Evolutionary conservation across 1,140 invertebrate species (phyloP).

Genomic region (Holcopasites calliopsidis): DNA sequence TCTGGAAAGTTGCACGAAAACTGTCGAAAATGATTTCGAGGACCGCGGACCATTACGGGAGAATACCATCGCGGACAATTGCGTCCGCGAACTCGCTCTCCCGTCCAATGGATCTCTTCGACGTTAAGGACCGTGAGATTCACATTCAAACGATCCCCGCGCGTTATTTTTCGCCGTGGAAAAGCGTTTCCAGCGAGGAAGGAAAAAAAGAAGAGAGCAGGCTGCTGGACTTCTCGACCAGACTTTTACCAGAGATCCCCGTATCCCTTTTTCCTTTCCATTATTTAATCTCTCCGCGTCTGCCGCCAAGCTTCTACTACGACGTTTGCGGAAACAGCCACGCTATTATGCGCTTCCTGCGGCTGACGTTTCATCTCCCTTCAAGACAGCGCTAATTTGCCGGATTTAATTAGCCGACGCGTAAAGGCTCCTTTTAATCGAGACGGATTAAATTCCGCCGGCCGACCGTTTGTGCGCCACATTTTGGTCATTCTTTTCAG

Average conservation of each 20-base stretch:
- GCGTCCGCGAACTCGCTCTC: background rate
- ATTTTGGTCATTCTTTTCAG: too few relatives aligned
- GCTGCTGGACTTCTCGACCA: background rate
- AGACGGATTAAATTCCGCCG: conserved; percentile 20
- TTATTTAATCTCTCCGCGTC: background rate
- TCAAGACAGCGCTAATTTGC: conserved; percentile 45
- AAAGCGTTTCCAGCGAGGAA: background rate
- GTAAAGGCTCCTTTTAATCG: conserved; percentile 37
- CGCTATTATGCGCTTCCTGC: conserved; percentile 35
- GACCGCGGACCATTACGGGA: background rate
- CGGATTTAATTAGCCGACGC: conserved; percentile 51
- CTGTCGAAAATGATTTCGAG: conserved; percentile 30
- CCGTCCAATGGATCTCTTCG: background rate
- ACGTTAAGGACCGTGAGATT: conserved; percentile 28
- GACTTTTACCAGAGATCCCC: background rate
- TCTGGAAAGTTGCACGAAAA: background rate
- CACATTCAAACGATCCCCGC: conserved; percentile 15
- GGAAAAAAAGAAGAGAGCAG: too few relatives aligned
- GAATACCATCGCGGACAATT: background rate
- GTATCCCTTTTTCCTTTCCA: background rate
- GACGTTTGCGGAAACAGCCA: conserved; percentile 8
- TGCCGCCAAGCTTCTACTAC: background rate
- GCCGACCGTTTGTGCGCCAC: too few relatives aligned
- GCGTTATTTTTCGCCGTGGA: conserved; percentile 15
- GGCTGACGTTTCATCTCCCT: conserved; percentile 37